Percentiles rank a stretch among this genome's conserved stretches.
These are phyloP conservation scores for Tenrec ecaudatus DNA, from an alignment of 2,113 vertebrate species.

Conservation along the genomic window DNA sequence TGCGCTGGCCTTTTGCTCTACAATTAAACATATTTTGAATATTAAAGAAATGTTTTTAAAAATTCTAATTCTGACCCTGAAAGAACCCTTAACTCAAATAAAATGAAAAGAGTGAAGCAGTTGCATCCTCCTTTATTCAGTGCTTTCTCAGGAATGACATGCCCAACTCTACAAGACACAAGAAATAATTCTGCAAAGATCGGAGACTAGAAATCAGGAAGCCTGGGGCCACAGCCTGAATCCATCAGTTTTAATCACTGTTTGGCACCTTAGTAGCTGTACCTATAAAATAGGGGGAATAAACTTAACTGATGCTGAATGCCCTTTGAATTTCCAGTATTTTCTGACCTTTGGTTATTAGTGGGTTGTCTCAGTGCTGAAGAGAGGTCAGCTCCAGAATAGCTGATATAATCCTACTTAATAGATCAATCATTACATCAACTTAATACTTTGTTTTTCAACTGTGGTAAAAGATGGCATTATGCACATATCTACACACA, in stretches of 20 bases:
- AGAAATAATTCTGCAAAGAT: not conserved
- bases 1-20: not conserved
- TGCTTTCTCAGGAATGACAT: no score
- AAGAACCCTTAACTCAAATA: not conserved
- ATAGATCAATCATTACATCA: not conserved
- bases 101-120: not conserved
- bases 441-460: not conserved
- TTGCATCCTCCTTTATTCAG: no score
- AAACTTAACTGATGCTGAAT: not conserved
- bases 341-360: conserved; percentile 24
- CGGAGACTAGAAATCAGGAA: not conserved
- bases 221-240: not conserved
- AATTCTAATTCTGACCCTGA: not conserved
- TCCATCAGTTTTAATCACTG: not conserved
- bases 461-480: conserved; percentile 12
- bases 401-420: not conserved
- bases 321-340: not conserved
- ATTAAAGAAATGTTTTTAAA: not conserved
- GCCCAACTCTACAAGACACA: not conserved
- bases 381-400: not conserved
- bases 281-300: not conserved
- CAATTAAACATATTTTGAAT: conserved; percentile 16
- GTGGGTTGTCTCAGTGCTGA: not conserved
- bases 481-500: not conserved
- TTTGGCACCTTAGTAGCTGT: not conserved